Evolutionary conservation across 2,113 vertebrate genomes (phyloP), one percentile per base, ranked within the genome.

Genomic region (Symphodus melops): DNA sequence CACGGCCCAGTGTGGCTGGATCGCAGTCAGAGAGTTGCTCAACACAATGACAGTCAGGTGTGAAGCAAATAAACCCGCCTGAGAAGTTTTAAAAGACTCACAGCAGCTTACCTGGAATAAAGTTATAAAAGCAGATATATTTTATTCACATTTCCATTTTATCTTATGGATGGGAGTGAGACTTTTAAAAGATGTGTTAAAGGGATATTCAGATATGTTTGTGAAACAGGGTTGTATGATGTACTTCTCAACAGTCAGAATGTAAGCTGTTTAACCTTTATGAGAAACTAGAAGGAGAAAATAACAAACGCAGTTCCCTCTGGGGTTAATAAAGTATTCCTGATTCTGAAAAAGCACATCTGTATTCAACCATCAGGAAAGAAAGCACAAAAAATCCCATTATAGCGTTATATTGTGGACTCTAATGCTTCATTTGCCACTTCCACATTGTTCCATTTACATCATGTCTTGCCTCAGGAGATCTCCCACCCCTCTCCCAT

Each of bases 1-100:
- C 70, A 70, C 33, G 49, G 48, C 56, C 58, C 62, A 49, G 36
- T 58, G 20, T 70, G 75, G 48, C 62, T 41, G 64, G 52, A 66
- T 65, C 41, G 25, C 12, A 44, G 54, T 62, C 5, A 23, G 23
- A 66, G 59, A 65, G 52, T 33, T 36, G 33, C 25, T 46, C n/a
- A 5, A 17, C 41, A 52, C 23, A n/a, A 33, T 16, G 25, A 14
- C 77, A 78, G 60, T 42, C 53, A 53, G 19, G 36, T 23, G 46
- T 33, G 52, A 41, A 17, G 20, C 33, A 14, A 46, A 25, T 20
- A 49, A 68, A 57, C 67, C 33, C 61, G 14, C 13, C 0, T 5
- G 8, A 28, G 16, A 17, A 25, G 56, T 59, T 75, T 58, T 16
- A 9, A 46, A 33, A n/a, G 9, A 51, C 33, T 5, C 37, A 52